These are phyloP conservation scores for Epizoanthus illoricatus DNA, from an alignment of 92 coral and sea anemone genomes.

Conservation along the genomic window DNA sequence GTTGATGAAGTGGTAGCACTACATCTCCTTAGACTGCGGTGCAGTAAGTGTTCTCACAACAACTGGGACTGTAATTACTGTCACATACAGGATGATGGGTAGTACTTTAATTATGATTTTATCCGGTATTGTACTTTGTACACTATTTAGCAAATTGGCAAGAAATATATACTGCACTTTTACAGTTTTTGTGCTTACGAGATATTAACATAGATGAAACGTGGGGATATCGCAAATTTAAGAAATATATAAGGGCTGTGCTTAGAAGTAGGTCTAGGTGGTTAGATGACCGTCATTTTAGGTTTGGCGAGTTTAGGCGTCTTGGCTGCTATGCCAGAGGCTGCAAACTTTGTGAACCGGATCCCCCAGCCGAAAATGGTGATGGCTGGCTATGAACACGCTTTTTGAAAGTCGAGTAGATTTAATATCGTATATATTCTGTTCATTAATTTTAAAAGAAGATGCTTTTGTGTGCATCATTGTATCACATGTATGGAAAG, in stretches of 20 bases:
- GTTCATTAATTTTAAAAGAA: not conserved
- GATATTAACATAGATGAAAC: too few relatives aligned
- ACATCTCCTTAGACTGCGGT: not conserved
- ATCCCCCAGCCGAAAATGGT: constrained; percentile 15
- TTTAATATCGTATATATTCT: not conserved
- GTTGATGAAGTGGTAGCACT: not conserved
- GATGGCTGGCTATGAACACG: not conserved
- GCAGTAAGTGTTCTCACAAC: not conserved
- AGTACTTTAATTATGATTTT: not conserved
- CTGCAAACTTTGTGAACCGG: not conserved
- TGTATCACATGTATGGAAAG: not conserved
- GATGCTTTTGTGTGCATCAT: not conserved
- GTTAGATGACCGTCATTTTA: not conserved
- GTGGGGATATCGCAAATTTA: not conserved
- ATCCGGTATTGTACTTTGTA: not conserved
- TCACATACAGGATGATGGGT: not conserved
- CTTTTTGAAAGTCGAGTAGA: too few relatives aligned
- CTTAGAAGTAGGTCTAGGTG: constrained; percentile 2
- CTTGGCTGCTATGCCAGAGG: constrained; percentile 8
- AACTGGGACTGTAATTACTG: not conserved
- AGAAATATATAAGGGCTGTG: not conserved
- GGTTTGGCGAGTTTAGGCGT: not conserved
- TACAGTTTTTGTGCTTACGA: too few relatives aligned
- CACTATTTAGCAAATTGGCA: not conserved
- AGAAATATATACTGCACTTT: too few relatives aligned